These are phyloP conservation scores for Eumerus sabulonum DNA, from an alignment of 2,888 invertebrate genomes.

Conservation along the genomic window DNA sequence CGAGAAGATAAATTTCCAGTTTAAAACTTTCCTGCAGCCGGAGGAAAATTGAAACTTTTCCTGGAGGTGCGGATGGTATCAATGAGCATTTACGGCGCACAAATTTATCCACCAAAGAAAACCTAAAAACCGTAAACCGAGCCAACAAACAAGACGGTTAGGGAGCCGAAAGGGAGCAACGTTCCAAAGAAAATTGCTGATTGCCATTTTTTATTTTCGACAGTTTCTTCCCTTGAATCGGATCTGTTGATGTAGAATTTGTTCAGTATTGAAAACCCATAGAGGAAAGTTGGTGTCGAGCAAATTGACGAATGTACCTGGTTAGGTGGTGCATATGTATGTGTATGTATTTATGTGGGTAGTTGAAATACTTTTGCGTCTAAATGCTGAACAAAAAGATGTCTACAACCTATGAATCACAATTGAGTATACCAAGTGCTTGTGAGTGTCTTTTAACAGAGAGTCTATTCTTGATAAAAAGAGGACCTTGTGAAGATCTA, in stretches of 20 bases:
- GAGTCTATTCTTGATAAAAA: too few species aligned
- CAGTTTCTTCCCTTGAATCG: constrained; percentile 36
- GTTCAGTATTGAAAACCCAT: constrained; percentile 13
- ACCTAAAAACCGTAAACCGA: constrained; percentile 26
- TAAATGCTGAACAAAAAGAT: constrained; percentile 51
- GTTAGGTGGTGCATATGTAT: constrained; percentile 29
- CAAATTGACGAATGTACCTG: constrained; percentile 61
- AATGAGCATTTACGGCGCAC: constrained; percentile 51
- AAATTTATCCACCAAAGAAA: constrained; percentile 33
- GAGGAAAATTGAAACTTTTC: constrained; percentile 65
- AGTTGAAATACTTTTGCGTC: constrained; percentile 44
- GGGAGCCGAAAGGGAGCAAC: constrained; percentile 1
- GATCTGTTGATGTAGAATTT: not conserved
- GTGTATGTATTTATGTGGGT: constrained; percentile 2
- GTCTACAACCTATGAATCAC: too few species aligned
- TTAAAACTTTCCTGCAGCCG: constrained; percentile 63
- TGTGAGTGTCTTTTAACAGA: too few species aligned
- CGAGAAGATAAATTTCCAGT: constrained; percentile 58
- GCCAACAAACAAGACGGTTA: constrained; percentile 52
- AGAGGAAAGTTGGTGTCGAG: constrained; percentile 6
- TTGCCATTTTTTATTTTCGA: constrained; percentile 46
- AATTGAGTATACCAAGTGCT: too few species aligned
- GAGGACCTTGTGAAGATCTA: too few species aligned
- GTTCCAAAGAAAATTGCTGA: constrained; percentile 62
- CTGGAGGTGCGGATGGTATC: constrained; percentile 63